phyloP scores from a whole-genome alignment of 2,888 invertebrate genomes.

The Hydroisotoma schaefferi region DNA sequence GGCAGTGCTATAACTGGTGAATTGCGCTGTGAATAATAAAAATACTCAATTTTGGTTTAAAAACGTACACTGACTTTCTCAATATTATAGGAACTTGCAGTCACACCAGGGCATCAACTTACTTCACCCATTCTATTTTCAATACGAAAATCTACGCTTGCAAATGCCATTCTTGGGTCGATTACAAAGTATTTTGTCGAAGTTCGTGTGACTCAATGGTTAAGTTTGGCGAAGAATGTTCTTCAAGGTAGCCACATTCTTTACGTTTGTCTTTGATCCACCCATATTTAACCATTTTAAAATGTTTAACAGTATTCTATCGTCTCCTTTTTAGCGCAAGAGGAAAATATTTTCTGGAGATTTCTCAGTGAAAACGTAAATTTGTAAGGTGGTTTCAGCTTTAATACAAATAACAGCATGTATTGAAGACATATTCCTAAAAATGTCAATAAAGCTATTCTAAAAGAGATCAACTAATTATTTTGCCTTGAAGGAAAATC shows the following conservation, averaged over 20 bases:
- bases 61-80: neutral
- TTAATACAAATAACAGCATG: no score
- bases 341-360: slow-evolving; percentile 14
- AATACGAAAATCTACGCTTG: slow-evolving; percentile 26
- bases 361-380: slow-evolving; percentile 7
- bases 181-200: slow-evolving; percentile 28
- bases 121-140: slow-evolving; percentile 27
- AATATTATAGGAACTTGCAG: slow-evolving; percentile 27
- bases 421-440: no score
- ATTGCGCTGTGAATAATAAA: neutral
- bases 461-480: no score
- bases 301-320: no score
- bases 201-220: slow-evolving; percentile 23
- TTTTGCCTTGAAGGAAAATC: no score
- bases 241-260: slow-evolving; percentile 2
- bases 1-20: slow-evolving; percentile 20
- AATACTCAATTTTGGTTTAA: neutral
- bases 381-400: no score
- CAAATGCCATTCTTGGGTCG: slow-evolving; percentile 33
- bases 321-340: no score
- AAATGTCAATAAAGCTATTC: no score
- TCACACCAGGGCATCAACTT: slow-evolving; percentile 26
- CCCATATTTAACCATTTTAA: no score
- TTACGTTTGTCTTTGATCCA: no score
- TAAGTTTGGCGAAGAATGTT: slow-evolving; percentile 27